phyloP scores from a whole-genome alignment of 2,797 vertebrate species.

The Takifugu rubripes region DNA sequence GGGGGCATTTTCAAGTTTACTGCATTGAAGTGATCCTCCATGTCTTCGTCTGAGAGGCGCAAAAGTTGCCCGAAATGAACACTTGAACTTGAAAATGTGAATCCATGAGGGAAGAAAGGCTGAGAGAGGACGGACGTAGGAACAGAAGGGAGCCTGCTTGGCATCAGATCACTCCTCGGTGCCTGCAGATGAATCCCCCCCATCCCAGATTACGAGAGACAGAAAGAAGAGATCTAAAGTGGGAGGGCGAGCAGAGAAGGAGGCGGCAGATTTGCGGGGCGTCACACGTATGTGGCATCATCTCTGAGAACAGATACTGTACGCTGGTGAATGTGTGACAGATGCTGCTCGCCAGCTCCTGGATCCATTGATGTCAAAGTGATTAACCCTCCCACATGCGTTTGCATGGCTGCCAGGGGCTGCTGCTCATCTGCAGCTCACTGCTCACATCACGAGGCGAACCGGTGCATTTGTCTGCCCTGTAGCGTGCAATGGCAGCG shows the following conservation, averaged over 20 bases:
- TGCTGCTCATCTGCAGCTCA: slow-evolving; percentile 25
- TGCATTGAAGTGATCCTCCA: slow-evolving; percentile 54
- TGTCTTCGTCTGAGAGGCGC: slow-evolving; percentile 23
- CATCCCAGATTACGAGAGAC: slow-evolving; percentile 15
- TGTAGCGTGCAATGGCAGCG: background rate
- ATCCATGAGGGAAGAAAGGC: background rate
- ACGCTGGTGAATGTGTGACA: slow-evolving; percentile 11
- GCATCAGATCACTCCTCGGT: slow-evolving; percentile 32
- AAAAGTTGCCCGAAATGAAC: slow-evolving; percentile 21
- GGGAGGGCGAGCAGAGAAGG: background rate
- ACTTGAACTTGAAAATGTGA: background rate
- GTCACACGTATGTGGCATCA: background rate
- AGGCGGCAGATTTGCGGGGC: background rate
- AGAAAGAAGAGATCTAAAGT: slow-evolving; percentile 10
- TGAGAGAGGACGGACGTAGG: slow-evolving; percentile 15
- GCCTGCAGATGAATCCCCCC: slow-evolving; percentile 23
- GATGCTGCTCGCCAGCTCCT: slow-evolving; percentile 11
- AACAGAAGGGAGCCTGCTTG: slow-evolving; percentile 17
- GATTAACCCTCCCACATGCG: slow-evolving; percentile 66
- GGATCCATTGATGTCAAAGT: slow-evolving; percentile 47
- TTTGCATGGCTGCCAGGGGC: slow-evolving; percentile 42
- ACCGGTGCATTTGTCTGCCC: slow-evolving; percentile 22
- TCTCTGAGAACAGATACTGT: background rate
- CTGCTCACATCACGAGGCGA: slow-evolving; percentile 31
- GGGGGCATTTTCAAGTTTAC: slow-evolving; percentile 65